Conservation (phyloP, 2,113 vertebrate genomes). For the Panurus biarmicus region DNA sequence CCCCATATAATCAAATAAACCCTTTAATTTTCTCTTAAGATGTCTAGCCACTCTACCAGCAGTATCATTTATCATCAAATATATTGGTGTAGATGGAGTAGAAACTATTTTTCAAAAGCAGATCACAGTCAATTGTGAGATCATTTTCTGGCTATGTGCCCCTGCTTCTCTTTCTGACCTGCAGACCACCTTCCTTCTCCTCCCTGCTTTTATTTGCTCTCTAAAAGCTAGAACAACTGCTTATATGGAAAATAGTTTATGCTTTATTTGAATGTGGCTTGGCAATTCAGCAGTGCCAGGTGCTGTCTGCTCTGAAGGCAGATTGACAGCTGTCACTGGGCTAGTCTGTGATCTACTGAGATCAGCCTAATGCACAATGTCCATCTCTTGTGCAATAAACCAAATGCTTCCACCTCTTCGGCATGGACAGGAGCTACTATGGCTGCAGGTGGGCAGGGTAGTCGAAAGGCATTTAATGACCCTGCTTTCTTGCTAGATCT, state of each 20-base stretch:
- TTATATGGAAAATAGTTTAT: neutral
- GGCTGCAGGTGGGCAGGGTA: neutral
- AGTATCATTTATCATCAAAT: neutral
- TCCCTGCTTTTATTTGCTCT: neutral
- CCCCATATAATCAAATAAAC: neutral
- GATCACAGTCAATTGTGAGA: neutral
- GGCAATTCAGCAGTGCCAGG: neutral
- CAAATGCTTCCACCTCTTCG: neutral
- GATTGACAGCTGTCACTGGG: neutral
- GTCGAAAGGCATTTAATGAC: neutral
- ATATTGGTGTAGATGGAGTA: neutral
- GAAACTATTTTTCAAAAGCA: neutral
- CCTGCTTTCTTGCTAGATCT: neutral
- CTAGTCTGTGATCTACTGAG: neutral
- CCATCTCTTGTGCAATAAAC: neutral
- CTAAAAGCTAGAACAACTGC: neutral
- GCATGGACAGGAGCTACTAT: neutral
- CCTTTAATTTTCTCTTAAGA: conserved; percentile 13
- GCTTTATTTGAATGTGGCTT: neutral
- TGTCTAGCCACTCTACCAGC: neutral
- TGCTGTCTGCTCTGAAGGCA: fast-evolving
- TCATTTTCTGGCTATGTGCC: neutral
- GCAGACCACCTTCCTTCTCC: neutral
- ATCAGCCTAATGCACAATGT: no score
- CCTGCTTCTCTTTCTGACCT: neutral